These are phyloP conservation scores for Drosophila sechellia DNA, from an alignment of 1,140 invertebrate species.

Conservation along the genomic window DNA sequence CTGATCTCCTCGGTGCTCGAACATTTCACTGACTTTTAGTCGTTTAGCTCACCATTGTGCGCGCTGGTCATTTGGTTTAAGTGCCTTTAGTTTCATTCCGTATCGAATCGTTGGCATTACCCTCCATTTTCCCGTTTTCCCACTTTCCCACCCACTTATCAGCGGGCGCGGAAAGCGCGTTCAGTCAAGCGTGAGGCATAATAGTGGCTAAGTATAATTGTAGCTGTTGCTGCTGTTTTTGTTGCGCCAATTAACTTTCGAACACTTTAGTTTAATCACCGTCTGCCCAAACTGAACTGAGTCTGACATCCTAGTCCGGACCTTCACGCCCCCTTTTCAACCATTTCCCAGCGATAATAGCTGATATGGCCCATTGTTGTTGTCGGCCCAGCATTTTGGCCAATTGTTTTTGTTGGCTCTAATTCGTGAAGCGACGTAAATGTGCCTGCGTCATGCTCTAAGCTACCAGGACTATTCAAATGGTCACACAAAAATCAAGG, in stretches of 20 bases:
- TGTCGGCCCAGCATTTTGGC: conserved; percentile 30
- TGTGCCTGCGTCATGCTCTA: conserved; percentile 60
- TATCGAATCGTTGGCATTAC: conserved; percentile 42
- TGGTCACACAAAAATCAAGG: conserved; percentile 10
- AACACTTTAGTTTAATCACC: conserved; percentile 80
- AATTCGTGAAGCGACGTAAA: conserved; percentile 65
- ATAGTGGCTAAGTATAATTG: conserved; percentile 64
- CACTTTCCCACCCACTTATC: background rate
- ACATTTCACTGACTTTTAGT: conserved; percentile 38
- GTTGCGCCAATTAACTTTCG: conserved; percentile 78
- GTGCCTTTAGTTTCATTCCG: conserved; percentile 59
- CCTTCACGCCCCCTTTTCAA: conserved; percentile 20
- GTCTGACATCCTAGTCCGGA: conserved; percentile 22
- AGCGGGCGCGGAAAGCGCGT: conserved; percentile 30
- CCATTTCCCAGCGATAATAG: conserved; percentile 26
- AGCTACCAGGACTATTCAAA: conserved; percentile 22
- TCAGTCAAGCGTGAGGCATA: conserved; percentile 71
- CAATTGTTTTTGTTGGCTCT: conserved; percentile 50
- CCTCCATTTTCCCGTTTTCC: conserved; percentile 6
- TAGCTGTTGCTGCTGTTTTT: conserved; percentile 46
- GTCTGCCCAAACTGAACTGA: conserved; percentile 53
- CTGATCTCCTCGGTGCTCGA: background rate
- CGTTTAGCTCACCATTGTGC: conserved; percentile 52
- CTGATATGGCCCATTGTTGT: conserved; percentile 9
- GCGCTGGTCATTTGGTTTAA: conserved; percentile 58